Percentiles rank a stretch among this genome's conserved stretches.
These are phyloP conservation scores for Chaetorhynchus papuensis DNA, from an alignment of 2,113 vertebrate species.

Conservation along the genomic window DNA sequence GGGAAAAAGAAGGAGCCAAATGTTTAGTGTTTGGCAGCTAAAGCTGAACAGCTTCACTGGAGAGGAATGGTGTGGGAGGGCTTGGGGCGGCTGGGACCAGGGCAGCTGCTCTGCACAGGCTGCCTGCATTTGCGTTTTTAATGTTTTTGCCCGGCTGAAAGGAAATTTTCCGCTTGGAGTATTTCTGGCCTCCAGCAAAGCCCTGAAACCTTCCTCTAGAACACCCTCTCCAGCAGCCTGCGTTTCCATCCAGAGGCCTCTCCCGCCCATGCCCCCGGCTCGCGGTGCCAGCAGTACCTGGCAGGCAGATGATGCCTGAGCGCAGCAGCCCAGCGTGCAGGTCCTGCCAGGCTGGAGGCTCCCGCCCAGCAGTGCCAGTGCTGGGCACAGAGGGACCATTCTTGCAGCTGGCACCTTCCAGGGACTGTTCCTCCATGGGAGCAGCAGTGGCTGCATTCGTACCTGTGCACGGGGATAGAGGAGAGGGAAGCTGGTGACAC, in stretches of 20 bases:
- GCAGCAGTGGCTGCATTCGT: background rate
- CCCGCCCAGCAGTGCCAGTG: background rate
- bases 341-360: slow-evolving; percentile 57
- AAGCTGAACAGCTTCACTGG: slow-evolving; percentile 15
- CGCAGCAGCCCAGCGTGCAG: slow-evolving; percentile 72
- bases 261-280: fast-evolving
- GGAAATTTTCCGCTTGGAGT: background rate
- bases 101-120: slow-evolving; percentile 1
- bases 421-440: background rate
- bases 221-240: background rate
- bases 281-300: slow-evolving; percentile 64
- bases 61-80: slow-evolving; percentile 63
- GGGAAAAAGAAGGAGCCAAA: slow-evolving; percentile 31
- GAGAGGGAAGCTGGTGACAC: background rate
- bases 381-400: slow-evolving; percentile 6
- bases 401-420: background rate
- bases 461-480: slow-evolving; percentile 42
- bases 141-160: background rate
- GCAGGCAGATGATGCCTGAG: slow-evolving; percentile 79
- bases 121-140: background rate
- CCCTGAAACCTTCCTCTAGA: background rate
- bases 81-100: background rate
- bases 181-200: background rate
- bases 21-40: slow-evolving; percentile 19
- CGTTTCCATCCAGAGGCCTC: background rate